These are phyloP conservation scores for Rapana venosa DNA, from an alignment of 2,888 invertebrate genomes.

Conservation along the genomic window DNA sequence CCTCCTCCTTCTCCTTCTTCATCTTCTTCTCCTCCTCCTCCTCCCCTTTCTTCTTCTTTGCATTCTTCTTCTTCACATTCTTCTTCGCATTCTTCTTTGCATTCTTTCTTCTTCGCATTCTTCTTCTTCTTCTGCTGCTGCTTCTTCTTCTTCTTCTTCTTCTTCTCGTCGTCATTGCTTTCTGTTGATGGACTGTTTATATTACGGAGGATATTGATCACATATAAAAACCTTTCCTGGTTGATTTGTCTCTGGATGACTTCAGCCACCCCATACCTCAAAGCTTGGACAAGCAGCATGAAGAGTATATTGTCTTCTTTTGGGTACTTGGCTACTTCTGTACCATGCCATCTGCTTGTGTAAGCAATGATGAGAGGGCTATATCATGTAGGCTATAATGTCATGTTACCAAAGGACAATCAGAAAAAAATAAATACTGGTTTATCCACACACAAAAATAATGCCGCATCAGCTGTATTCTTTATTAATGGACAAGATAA, in stretches of 20 bases:
- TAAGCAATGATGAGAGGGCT: too few species aligned
- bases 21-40: neutral
- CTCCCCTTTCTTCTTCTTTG: neutral
- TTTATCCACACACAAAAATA: too few species aligned
- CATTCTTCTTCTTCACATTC: neutral
- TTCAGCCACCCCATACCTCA: neutral
- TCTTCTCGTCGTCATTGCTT: neutral
- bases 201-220: neutral
- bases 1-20: neutral
- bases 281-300: too few species aligned
- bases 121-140: neutral
- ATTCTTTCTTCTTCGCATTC: neutral
- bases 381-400: too few species aligned
- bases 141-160: neutral
- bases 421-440: too few species aligned
- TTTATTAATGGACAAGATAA: too few species aligned
- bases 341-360: neutral
- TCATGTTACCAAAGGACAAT: too few species aligned
- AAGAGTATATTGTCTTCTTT: neutral
- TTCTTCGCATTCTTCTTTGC: neutral
- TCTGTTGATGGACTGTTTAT: neutral
- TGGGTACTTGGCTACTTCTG: neutral
- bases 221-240: neutral
- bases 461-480: too few species aligned
- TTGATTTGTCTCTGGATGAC: neutral